Conservation (phyloP, 2,888 invertebrate species). For the Cephus nigrinus region DNA sequence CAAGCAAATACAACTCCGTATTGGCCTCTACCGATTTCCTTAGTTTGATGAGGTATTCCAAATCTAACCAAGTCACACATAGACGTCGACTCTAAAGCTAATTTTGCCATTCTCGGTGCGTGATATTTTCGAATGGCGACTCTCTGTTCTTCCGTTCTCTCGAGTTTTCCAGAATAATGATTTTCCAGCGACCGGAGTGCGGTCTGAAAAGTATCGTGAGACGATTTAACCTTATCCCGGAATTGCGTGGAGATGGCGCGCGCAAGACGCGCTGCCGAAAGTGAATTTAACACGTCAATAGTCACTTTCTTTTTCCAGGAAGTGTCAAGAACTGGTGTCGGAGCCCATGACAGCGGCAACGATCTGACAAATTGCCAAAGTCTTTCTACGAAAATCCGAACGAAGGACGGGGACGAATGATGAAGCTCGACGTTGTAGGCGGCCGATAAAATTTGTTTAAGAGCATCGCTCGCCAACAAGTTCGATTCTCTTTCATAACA, state of each 20-base stretch:
- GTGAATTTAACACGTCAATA: slow-evolving; percentile 75
- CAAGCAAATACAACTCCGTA: slow-evolving; percentile 90
- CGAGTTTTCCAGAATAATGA: slow-evolving; percentile 78
- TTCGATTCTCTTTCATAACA: slow-evolving; percentile 70
- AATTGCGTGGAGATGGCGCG: slow-evolving; percentile 80
- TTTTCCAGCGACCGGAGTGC: slow-evolving; percentile 79
- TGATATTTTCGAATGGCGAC: slow-evolving; percentile 80
- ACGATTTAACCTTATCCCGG: slow-evolving; percentile 78
- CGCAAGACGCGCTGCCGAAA: slow-evolving; percentile 78
- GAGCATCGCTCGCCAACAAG: slow-evolving; percentile 76
- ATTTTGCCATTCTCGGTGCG: slow-evolving; percentile 83
- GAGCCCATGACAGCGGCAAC: slow-evolving; percentile 73
- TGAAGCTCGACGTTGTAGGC: slow-evolving; percentile 82
- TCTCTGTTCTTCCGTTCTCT: slow-evolving; percentile 84
- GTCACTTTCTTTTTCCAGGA: slow-evolving; percentile 81
- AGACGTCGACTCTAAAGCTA: slow-evolving; percentile 86
- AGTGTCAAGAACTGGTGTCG: slow-evolving; percentile 66
- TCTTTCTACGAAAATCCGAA: slow-evolving; percentile 75
- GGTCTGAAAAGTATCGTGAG: slow-evolving; percentile 82
- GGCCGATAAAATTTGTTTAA: slow-evolving; percentile 79
- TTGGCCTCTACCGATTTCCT: slow-evolving; percentile 83
- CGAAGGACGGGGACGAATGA: slow-evolving; percentile 73
- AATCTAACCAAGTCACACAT: slow-evolving; percentile 81
- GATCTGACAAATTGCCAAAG: slow-evolving; percentile 74
- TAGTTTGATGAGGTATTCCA: slow-evolving; percentile 76